Evolutionary conservation across 2,888 invertebrate species (phyloP).

Genomic region (Beris morrisii): DNA sequence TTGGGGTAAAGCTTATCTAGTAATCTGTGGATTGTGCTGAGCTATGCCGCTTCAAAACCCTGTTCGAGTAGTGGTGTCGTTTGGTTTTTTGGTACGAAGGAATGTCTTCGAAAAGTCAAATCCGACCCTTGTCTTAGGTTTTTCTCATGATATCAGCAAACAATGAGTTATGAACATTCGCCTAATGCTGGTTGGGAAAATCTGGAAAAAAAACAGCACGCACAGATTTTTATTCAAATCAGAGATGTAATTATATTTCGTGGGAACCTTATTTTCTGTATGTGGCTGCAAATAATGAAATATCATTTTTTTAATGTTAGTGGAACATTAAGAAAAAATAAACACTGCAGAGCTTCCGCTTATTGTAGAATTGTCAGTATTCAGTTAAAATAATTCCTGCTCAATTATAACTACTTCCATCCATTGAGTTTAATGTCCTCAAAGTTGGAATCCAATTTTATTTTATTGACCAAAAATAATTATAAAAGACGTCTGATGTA

Average conservation of each 20-base stretch:
- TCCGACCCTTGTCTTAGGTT: background rate
- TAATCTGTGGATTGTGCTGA: too few relatives aligned
- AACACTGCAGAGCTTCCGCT: conserved; percentile 29
- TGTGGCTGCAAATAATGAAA: conserved; percentile 16
- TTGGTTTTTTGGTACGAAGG: conserved; percentile 18
- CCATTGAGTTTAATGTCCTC: too few relatives aligned
- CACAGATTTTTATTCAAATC: conserved; percentile 34
- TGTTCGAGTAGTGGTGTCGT: too few relatives aligned
- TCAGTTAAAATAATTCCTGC: background rate
- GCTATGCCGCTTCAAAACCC: too few relatives aligned
- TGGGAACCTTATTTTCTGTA: conserved; percentile 29
- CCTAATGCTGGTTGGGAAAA: conserved; percentile 10
- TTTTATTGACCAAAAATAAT: too few relatives aligned
- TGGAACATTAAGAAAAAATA: conserved; percentile 24
- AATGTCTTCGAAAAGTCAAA: conserved; percentile 10
- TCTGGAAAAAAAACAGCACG: conserved; percentile 27
- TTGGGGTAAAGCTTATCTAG: too few relatives aligned
- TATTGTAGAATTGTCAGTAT: conserved; percentile 22
- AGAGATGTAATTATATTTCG: conserved; percentile 32
- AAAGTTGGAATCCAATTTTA: too few relatives aligned
- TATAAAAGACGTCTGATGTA: too few relatives aligned
- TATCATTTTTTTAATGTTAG: conserved; percentile 26
- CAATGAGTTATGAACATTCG: conserved; percentile 24
- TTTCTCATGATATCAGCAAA: conserved; percentile 24
- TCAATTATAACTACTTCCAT: too few relatives aligned